Conservation (phyloP, 2,113 vertebrate species). For the Poeciliopsis occidentalis region DNA sequence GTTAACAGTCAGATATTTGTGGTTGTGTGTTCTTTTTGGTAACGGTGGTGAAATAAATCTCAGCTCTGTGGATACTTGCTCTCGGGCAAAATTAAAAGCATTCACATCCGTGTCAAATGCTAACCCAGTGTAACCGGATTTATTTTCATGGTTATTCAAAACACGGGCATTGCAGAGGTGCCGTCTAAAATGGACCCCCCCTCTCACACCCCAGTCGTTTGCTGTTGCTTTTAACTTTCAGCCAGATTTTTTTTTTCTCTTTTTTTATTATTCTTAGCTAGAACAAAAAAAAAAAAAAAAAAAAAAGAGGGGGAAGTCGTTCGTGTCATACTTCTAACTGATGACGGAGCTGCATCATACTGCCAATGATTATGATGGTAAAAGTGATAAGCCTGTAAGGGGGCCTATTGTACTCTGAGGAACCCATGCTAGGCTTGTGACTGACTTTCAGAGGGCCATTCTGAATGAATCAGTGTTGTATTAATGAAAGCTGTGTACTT, state of each 20-base stretch:
- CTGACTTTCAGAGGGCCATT: conserved; percentile 69
- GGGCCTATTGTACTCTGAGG: conserved; percentile 70
- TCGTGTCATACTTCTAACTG: conserved; percentile 67
- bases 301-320: conserved; percentile 16
- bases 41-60: conserved; percentile 27
- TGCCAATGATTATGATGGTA: conserved; percentile 63
- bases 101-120: conserved; percentile 30
- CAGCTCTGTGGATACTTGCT: conserved; percentile 29
- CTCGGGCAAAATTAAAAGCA: conserved; percentile 45
- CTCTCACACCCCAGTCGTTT: conserved; percentile 6
- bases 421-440: conserved; percentile 81
- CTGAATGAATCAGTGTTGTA: conserved; percentile 74
- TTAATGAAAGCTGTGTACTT: conserved; percentile 65
- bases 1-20: conserved; percentile 87
- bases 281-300: background rate
- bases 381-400: conserved; percentile 74
- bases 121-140: conserved; percentile 40
- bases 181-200: conserved; percentile 13
- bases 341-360: conserved; percentile 69
- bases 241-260: conserved; percentile 5
- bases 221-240: conserved; percentile 36
- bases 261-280: conserved; percentile 6
- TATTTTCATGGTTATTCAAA: conserved; percentile 13
- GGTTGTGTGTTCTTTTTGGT: conserved; percentile 81
- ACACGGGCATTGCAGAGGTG: conserved; percentile 14